Evolutionary conservation across 2,113 vertebrate genomes (phyloP), one percentile per base, ranked within the genome.

Genomic region (Epinephelus moara): DNA sequence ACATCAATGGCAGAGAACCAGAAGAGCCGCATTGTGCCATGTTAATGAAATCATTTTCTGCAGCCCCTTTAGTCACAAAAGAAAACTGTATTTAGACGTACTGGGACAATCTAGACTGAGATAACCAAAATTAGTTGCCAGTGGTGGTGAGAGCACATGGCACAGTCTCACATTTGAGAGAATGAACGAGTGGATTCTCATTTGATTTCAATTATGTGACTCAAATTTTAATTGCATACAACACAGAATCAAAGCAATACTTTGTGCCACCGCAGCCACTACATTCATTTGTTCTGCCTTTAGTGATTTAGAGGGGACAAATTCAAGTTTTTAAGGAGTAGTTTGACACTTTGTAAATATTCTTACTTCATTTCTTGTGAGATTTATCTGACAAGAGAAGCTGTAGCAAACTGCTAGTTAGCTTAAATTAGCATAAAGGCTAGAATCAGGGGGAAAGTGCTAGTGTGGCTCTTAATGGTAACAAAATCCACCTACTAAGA

Each of bases 41-140:
- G 40, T 63, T 78, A 87, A 88, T 78, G 50, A 61, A 87, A 80
- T 52, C 75, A 78, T 42, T 82, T 83, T 85, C 70, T 80, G 17
- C 69, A 17, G 55, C 64, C 78, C 11, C 56, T 67, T 66, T 45
- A 52, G 33, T 80, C 21, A 69, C 62, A 61, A 72, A 88, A 80
- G 30, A 81, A 33, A 78, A 63, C 40, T 59, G 62, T 70, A 55
- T 81, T 79, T n/a, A 67, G 63, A 60, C 42, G 56, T 27, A 21
- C 57, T 47, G 84, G 82, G 61, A 76, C 61, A 68, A 62, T 88
- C 61, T n/a, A 53, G 71, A 42, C 57, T 21, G 63, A 85, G 66
- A 82, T 61, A 77, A 74, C n/a, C 52, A 47, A 89, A 85, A 88
- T 74, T 6, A 50, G 53, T 60, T 79, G 37, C 40, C 59, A 42